phyloP scores from a whole-genome alignment of 2,888 invertebrate genomes.

The Epirrhoe alternata region DNA sequence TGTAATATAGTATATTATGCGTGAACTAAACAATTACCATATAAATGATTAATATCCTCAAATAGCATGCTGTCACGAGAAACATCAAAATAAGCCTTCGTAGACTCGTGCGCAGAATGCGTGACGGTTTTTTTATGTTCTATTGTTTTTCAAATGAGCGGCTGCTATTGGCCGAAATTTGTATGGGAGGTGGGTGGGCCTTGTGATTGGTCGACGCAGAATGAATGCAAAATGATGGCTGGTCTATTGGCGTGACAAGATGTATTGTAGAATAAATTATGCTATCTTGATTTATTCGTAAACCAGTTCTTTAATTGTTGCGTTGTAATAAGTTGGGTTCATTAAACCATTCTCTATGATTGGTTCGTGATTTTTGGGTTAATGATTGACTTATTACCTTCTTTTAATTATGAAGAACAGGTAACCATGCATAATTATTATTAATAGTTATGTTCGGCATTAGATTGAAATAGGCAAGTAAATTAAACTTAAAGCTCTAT shows the following conservation, averaged over 20 bases:
- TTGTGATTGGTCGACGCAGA: constrained; percentile 67
- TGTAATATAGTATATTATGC: constrained; percentile 19
- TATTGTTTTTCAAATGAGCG: constrained; percentile 82
- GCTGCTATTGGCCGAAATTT: constrained; percentile 65
- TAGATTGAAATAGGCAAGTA: background rate
- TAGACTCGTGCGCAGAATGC: constrained; percentile 70
- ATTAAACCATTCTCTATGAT: constrained; percentile 27
- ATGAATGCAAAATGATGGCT: constrained; percentile 81
- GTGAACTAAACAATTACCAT: constrained; percentile 12
- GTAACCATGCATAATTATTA: background rate
- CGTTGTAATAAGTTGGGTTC: constrained; percentile 21
- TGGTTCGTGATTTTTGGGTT: constrained; percentile 19
- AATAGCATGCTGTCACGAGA: constrained; percentile 43
- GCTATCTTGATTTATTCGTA: constrained; percentile 41
- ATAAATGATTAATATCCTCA: constrained; percentile 42
- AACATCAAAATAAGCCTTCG: constrained; percentile 52
- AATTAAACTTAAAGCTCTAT: background rate
- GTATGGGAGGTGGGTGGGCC: constrained; percentile 65
- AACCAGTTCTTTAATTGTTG: constrained; percentile 39
- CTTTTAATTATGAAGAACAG: constrained; percentile 12
- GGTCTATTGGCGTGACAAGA: constrained; percentile 73
- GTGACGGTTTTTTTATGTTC: constrained; percentile 82
- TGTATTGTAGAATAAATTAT: constrained; percentile 79
- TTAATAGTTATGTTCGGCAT: background rate
- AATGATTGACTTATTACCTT: constrained; percentile 12